These are phyloP conservation scores for Marisa cornuarietis DNA, from an alignment of 1,140 invertebrate genomes.

Conservation along the genomic window DNA sequence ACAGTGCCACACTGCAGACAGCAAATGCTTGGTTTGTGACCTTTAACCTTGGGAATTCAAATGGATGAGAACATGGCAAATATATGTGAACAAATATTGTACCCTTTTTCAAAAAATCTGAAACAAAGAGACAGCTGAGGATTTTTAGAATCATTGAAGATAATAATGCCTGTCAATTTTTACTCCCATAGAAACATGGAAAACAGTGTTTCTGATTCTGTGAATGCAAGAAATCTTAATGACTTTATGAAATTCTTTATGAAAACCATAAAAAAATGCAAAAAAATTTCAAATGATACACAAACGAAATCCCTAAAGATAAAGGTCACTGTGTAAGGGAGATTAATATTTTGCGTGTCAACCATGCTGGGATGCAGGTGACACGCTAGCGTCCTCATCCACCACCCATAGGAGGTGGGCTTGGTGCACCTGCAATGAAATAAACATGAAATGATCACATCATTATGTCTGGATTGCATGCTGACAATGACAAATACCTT, in stretches of 20 bases:
- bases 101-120: no score
- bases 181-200: not conserved
- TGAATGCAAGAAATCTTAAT: not conserved
- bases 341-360: constrained; percentile 4
- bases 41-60: not conserved
- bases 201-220: not conserved
- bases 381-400: constrained; percentile 52
- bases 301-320: not conserved
- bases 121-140: not conserved
- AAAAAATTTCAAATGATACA: not conserved
- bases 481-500: not conserved
- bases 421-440: constrained; percentile 37
- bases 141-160: not conserved
- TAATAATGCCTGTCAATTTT: not conserved
- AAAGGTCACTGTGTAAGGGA: not conserved
- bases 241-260: not conserved
- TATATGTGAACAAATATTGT: not conserved
- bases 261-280: not conserved
- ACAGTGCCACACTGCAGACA: constrained; percentile 11
- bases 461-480: not conserved
- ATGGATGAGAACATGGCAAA: not conserved
- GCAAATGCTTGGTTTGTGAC: not conserved
- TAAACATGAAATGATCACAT: constrained; percentile 6
- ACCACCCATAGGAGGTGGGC: constrained; percentile 51
- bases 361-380: not conserved